phyloP scores from a whole-genome alignment of 2,888 invertebrate genomes.

The Temnothorax rugatulus region DNA sequence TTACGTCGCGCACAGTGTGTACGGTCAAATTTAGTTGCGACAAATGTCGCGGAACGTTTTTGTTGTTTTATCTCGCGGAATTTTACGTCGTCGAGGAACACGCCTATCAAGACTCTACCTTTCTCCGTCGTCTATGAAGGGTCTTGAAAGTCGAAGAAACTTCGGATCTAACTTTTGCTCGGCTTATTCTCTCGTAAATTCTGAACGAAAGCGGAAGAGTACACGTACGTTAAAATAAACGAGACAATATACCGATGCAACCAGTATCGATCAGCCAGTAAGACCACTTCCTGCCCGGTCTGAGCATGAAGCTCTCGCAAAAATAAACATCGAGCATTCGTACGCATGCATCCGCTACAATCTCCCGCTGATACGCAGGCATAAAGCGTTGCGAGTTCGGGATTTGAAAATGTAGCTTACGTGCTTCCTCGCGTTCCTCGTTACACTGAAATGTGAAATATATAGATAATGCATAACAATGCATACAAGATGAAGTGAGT shows the following conservation, averaged over 20 bases:
- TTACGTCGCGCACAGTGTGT: constrained; percentile 15
- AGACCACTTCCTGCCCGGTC: not conserved
- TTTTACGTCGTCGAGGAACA: not conserved
- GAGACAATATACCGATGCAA: constrained; percentile 25
- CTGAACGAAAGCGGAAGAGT: not conserved
- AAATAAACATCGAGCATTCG: constrained; percentile 16
- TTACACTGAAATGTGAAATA: constrained; percentile 13
- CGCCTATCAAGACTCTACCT: not conserved
- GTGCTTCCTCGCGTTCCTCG: constrained; percentile 6
- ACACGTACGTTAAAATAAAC: constrained; percentile 19
- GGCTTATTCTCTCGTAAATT: constrained; percentile 12
- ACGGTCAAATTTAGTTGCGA: constrained; percentile 9
- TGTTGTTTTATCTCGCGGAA: not conserved
- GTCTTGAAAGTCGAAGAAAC: not conserved
- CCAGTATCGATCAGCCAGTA: not conserved
- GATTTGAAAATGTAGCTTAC: constrained; percentile 44
- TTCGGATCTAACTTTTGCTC: not conserved
- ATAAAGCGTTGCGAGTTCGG: constrained; percentile 16
- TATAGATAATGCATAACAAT: constrained; percentile 39
- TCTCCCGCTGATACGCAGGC: constrained; percentile 27
- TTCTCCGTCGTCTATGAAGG: not conserved
- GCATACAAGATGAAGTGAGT: not conserved
- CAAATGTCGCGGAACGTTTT: not conserved
- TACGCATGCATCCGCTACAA: constrained; percentile 6
- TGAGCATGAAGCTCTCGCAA: not conserved